phyloP scores from a whole-genome alignment of 2,113 vertebrate genomes.

The Pachypanchax playfairii region DNA sequence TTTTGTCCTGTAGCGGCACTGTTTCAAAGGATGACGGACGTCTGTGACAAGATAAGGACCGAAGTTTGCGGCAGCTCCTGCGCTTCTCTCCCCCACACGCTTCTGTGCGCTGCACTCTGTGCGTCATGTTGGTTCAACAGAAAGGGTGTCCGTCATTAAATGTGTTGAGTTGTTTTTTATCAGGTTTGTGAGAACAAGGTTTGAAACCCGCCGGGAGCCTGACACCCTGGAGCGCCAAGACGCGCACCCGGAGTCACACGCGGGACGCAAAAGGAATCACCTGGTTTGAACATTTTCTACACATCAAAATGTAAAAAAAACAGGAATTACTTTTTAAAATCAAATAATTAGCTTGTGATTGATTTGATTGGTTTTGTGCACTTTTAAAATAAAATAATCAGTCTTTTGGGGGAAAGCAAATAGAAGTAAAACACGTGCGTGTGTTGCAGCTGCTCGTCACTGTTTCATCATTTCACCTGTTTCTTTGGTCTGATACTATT shows the following conservation, averaged over 20 bases:
- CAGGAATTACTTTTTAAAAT: too few species aligned
- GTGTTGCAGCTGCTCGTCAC: too few species aligned
- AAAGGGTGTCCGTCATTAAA: constrained; percentile 50
- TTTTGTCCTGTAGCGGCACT: constrained; percentile 67
- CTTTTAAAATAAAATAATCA: too few species aligned
- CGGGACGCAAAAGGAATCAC: constrained; percentile 24
- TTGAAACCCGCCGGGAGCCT: constrained; percentile 66
- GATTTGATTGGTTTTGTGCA: too few species aligned
- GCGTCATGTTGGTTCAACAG: constrained; percentile 11
- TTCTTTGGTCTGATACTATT: too few species aligned
- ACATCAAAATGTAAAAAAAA: too few species aligned
- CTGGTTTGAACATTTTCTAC: too few species aligned
- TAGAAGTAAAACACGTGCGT: too few species aligned
- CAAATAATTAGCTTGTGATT: too few species aligned
- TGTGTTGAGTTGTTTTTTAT: constrained; percentile 77
- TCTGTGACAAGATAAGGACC: constrained; percentile 49
- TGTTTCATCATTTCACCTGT: too few species aligned
- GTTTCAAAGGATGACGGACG: constrained; percentile 37
- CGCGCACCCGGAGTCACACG: constrained; percentile 30
- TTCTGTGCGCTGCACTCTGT: constrained; percentile 30
- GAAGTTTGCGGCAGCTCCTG: too few species aligned
- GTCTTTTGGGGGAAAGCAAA: too few species aligned
- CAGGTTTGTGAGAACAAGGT: constrained; percentile 69
- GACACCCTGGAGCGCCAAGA: constrained; percentile 65
- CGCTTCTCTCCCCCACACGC: neutral